A percentile compares a stretch with the other conserved stretches of the same genome.
These are phyloP conservation scores for Theonella swinhoei DNA, from an alignment of 37 sponge, comb jelly and placozoan genomes.

Conservation along the genomic window DNA sequence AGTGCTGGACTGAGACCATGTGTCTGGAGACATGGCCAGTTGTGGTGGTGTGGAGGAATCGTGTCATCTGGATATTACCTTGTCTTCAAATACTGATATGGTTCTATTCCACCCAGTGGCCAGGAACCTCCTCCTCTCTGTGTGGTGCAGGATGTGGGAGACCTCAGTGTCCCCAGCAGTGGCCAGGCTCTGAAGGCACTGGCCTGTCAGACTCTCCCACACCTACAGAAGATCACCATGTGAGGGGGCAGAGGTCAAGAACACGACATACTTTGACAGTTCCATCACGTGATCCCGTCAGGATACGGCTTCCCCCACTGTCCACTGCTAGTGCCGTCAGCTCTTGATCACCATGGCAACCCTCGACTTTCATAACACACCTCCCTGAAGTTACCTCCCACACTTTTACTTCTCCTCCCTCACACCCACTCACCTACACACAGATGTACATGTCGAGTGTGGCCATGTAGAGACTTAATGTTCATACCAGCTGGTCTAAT, in stretches of 20 bases:
- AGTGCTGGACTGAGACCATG: constrained; percentile 44
- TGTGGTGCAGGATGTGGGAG: constrained; percentile 73
- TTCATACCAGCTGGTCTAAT: constrained; percentile 47
- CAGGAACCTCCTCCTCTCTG: constrained; percentile 71
- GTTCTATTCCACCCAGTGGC: constrained; percentile 90
- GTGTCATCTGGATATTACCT: background rate
- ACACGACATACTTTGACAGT: constrained; percentile 78
- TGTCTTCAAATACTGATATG: constrained; percentile 68
- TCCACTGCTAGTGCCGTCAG: constrained; percentile 91
- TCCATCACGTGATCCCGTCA: constrained; percentile 91
- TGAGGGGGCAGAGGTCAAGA: background rate
- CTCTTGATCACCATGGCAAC: constrained; percentile 82
- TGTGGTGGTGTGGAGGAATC: background rate
- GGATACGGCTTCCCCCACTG: constrained; percentile 62
- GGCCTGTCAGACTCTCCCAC: constrained; percentile 76
- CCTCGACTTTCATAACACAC: constrained; percentile 54
- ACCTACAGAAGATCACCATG: constrained; percentile 44
- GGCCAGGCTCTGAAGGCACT: constrained; percentile 68
- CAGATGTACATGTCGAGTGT: background rate
- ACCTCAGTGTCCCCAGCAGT: constrained; percentile 52
- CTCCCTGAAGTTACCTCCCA: constrained; percentile 90
- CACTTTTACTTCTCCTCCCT: constrained; percentile 81
- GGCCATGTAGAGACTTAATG: background rate
- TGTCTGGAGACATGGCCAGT: constrained; percentile 28
- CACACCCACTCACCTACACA: constrained; percentile 82